Percentiles rank a stretch among this genome's conserved stretches.
Conservation (phyloP, 2,888 invertebrate species). For the Tuta absoluta region DNA sequence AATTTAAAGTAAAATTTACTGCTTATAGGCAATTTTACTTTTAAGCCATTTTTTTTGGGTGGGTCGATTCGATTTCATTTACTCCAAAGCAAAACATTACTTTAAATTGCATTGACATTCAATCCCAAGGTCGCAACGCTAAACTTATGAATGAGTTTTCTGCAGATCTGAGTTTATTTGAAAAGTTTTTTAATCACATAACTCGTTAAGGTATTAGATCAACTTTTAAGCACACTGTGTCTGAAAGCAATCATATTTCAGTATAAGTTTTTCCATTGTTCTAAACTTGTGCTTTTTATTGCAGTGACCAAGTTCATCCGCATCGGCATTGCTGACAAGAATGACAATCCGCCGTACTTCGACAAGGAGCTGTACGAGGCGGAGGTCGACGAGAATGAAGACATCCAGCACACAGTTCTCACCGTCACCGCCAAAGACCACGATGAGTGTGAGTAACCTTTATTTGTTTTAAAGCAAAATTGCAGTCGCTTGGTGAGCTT, state of each 20-base stretch:
- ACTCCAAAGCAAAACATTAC: neutral
- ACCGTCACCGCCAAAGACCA: constrained; percentile 99
- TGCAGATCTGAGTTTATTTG: neutral
- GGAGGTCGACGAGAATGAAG: constrained; percentile 98
- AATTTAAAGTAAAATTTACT: constrained; percentile 18
- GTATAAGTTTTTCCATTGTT: neutral
- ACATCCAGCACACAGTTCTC: constrained; percentile 97
- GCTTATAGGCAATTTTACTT: neutral
- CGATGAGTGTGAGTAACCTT: constrained; percentile 96
- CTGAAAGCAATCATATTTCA: neutral
- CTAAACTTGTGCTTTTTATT: constrained; percentile 59
- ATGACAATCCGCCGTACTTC: constrained; percentile 99
- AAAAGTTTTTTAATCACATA: constrained; percentile 6
- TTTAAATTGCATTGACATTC: neutral
- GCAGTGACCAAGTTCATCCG: constrained; percentile 99
- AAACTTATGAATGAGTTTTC: neutral
- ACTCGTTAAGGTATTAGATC: neutral
- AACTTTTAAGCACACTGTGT: neutral
- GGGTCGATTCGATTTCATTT: constrained; percentile 10
- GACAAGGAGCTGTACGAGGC: constrained; percentile 98
- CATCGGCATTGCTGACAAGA: constrained; percentile 99
- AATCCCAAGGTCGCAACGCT: neutral
- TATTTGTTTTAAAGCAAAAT: constrained; percentile 1
- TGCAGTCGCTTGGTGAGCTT: neutral
- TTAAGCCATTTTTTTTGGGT: neutral